phyloP scores from a whole-genome alignment of 2,797 vertebrate species.

The Leptoclinus maculatus region DNA sequence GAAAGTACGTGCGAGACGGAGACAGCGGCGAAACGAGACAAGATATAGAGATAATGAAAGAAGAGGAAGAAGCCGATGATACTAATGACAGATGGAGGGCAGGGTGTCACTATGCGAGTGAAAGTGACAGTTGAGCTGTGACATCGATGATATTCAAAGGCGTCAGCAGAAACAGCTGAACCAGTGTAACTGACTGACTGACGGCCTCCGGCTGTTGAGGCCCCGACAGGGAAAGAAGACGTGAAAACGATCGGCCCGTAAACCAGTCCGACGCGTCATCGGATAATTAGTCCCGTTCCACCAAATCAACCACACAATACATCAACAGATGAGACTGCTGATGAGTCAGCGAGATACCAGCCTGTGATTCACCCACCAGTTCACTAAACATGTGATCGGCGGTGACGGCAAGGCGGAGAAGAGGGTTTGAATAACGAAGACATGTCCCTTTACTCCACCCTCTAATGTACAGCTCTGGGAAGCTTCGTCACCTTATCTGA shows the following conservation, averaged over 20 bases:
- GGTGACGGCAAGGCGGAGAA: neutral
- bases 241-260: neutral
- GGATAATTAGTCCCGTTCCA: neutral
- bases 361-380: neutral
- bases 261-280: neutral
- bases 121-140: slow-evolving; percentile 16
- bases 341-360: neutral
- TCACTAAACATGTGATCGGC: neutral
- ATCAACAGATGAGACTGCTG: neutral
- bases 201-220: slow-evolving; percentile 18
- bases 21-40: too few species aligned
- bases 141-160: slow-evolving; percentile 9
- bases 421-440: too few species aligned
- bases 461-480: neutral
- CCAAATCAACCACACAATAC: neutral
- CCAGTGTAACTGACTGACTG: slow-evolving; percentile 48
- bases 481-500: too few species aligned
- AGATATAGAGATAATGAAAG: neutral
- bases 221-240: neutral
- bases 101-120: neutral
- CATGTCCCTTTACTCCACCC: neutral
- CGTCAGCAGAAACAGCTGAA: slow-evolving; percentile 48
- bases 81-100: neutral
- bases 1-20: neutral
- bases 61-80: neutral